phyloP scores from a whole-genome alignment of 2,888 invertebrate genomes.

The Phengaris alcon region DNA sequence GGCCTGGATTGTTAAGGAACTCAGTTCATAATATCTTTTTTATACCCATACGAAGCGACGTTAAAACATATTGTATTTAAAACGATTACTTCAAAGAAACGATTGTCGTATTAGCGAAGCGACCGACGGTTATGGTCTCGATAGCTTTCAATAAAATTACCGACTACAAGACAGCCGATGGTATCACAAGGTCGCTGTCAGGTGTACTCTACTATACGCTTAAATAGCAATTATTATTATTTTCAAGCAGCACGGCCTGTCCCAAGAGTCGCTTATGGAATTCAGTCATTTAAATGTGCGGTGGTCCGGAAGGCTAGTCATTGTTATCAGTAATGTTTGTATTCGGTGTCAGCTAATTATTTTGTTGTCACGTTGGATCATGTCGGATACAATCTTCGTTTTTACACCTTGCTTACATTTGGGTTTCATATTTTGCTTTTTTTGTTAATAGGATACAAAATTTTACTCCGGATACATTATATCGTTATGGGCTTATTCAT shows the following conservation, averaged over 20 bases:
- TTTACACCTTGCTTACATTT: too few species aligned
- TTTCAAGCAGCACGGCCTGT: not conserved
- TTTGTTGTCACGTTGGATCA: too few species aligned
- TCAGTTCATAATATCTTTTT: not conserved
- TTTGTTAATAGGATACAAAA: too few species aligned
- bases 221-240: conserved; percentile 21
- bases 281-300: not conserved
- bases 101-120: not conserved
- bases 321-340: not conserved
- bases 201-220: conserved; percentile 27
- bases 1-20: not conserved
- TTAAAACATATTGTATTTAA: not conserved
- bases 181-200: conserved; percentile 47
- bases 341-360: too few species aligned
- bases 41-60: not conserved
- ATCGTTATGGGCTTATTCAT: too few species aligned
- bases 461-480: too few species aligned
- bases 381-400: too few species aligned
- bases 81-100: conserved; percentile 14
- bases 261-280: not conserved
- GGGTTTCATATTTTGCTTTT: too few species aligned
- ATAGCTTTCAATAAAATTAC: conserved; percentile 9
- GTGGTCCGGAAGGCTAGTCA: too few species aligned
- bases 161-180: conserved; percentile 21
- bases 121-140: conserved; percentile 10